Conservation (phyloP, 2,888 invertebrate genomes). For the Slavum lentiscoides region DNA sequence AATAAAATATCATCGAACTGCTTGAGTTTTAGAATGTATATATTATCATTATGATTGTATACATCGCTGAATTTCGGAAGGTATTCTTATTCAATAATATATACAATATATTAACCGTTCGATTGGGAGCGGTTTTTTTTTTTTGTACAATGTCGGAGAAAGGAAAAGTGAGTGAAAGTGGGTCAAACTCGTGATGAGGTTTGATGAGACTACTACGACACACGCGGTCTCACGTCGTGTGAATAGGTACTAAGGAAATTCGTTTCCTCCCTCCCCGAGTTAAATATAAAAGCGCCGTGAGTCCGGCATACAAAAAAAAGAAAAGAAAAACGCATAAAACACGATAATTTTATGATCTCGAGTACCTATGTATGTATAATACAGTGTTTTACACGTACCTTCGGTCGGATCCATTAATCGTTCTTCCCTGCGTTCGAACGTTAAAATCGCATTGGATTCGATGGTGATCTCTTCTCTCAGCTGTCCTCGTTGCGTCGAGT, state of each 20-base stretch:
- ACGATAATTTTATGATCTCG: too few relatives aligned
- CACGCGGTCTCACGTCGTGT: background rate
- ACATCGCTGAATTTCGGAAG: too few relatives aligned
- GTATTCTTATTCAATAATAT: too few relatives aligned
- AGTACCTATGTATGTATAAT: background rate
- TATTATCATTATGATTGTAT: too few relatives aligned
- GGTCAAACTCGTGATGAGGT: conserved; percentile 1
- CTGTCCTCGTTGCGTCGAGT: conserved; percentile 72
- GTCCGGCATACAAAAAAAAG: too few relatives aligned
- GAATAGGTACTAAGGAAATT: background rate
- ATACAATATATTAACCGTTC: too few relatives aligned
- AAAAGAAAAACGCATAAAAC: too few relatives aligned
- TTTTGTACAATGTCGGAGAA: background rate
- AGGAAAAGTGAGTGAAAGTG: conserved; percentile 19
- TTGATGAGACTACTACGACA: background rate
- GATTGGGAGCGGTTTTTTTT: background rate
- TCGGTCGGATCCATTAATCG: conserved; percentile 78
- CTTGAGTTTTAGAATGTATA: too few relatives aligned
- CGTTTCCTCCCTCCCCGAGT: too few relatives aligned
- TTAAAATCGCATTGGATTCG: conserved; percentile 87
- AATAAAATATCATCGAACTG: too few relatives aligned
- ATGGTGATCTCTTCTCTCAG: conserved; percentile 91
- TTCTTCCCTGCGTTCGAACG: conserved; percentile 84
- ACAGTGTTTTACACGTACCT: conserved; percentile 62
- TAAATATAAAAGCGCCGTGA: too few relatives aligned